A percentile compares a stretch with the other conserved stretches of the same genome.
Conservation (phyloP, 2,797 vertebrate genomes). For the Peromyscus melanophrys region DNA sequence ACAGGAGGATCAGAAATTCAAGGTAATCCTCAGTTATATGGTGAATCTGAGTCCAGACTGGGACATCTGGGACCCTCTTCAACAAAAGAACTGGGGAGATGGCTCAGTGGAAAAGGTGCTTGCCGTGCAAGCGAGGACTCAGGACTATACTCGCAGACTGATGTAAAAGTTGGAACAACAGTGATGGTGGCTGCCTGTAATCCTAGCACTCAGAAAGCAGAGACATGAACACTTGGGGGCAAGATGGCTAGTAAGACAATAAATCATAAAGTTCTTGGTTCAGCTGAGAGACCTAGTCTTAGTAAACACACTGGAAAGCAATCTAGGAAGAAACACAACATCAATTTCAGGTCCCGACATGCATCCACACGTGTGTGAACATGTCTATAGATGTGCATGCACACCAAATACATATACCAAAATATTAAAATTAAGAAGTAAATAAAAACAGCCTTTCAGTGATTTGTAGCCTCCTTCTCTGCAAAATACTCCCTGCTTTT, state of each 20-base stretch:
- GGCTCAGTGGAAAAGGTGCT: neutral
- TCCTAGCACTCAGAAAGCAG: neutral
- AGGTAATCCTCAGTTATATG: neutral
- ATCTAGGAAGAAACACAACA: neutral
- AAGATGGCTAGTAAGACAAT: neutral
- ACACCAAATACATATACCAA: neutral
- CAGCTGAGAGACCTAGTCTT: neutral
- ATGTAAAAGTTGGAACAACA: neutral
- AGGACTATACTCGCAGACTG: neutral
- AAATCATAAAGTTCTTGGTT: neutral
- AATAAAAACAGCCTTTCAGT: neutral
- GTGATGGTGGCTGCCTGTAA: neutral
- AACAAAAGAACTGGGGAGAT: neutral
- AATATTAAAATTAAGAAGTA: neutral
- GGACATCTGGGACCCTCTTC: neutral
- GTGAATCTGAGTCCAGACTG: neutral
- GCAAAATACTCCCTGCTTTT: neutral
- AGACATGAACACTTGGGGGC: neutral
- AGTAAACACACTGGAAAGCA: neutral
- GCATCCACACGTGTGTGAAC: neutral
- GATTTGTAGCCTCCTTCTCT: neutral
- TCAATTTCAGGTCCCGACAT: neutral
- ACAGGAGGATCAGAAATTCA: neutral
- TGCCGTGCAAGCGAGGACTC: no score
- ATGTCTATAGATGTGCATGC: neutral